phyloP scores from a whole-genome alignment of 2,797 vertebrate species.

The Rallus crepitans region DNA sequence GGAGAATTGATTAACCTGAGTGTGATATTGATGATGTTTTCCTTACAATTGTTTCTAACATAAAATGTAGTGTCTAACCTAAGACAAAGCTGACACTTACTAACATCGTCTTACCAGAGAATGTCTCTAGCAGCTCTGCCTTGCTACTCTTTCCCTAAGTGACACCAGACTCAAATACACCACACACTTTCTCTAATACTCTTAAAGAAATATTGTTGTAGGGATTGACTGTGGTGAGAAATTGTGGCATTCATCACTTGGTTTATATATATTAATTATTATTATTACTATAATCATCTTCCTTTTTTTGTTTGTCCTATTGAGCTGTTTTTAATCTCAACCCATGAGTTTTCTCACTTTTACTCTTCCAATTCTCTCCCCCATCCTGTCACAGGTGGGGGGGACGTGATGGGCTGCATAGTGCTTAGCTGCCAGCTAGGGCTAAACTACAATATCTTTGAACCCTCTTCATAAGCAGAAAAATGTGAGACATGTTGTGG shows the following conservation, averaged over 20 bases:
- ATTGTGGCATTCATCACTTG: no score
- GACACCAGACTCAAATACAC: background rate
- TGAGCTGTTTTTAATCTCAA: no score
- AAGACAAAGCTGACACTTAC: background rate
- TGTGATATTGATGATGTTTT: background rate
- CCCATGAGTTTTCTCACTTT: no score
- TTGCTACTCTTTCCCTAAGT: fast-evolving
- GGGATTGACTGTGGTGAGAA: background rate
- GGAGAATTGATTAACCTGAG: background rate
- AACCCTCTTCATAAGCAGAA: background rate
- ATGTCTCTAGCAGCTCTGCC: background rate
- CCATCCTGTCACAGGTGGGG: no score
- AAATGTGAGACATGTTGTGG: background rate
- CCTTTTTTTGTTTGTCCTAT: no score
- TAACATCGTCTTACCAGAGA: fast-evolving
- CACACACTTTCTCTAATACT: background rate
- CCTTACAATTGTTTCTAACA: background rate
- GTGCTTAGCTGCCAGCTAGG: no score
- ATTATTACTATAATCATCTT: no score
- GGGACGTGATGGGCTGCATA: no score
- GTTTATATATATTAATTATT: no score
- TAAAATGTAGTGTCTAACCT: background rate
- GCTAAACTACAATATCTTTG: background rate
- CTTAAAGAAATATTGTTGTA: background rate
- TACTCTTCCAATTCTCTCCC: no score